Conservation (phyloP, 30 jellyfish, hydroid and myxozoan species). For the Calvadosia cruxmelitensis region DNA sequence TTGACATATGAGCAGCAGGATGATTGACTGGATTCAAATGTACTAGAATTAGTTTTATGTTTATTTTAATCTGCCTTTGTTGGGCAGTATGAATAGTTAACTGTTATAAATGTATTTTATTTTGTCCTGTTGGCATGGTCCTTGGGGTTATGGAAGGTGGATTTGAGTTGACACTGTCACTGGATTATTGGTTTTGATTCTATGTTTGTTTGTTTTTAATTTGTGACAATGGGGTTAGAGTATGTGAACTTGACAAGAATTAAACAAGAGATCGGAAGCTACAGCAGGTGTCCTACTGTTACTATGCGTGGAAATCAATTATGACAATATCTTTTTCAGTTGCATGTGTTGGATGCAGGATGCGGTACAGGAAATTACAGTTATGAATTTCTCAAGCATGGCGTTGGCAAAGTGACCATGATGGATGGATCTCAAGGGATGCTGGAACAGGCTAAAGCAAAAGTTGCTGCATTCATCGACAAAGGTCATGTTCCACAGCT, state of each 20-base stretch:
- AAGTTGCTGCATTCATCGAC: constrained; percentile 9
- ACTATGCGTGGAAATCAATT: too few species aligned
- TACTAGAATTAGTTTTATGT: too few species aligned
- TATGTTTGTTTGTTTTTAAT: background rate
- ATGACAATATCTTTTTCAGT: constrained; percentile 10
- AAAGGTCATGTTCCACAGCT: constrained; percentile 12
- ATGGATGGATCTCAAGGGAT: constrained; percentile 67
- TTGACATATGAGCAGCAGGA: too few species aligned
- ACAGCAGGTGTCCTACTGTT: background rate
- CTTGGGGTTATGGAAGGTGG: too few species aligned
- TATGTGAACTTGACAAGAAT: too few species aligned
- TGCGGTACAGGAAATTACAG: constrained; percentile 89
- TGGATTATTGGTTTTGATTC: background rate
- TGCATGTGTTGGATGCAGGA: constrained; percentile 78
- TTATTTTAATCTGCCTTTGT: too few species aligned
- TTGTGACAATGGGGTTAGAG: too few species aligned
- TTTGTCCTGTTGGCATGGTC: too few species aligned
- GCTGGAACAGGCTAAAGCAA: constrained; percentile 45
- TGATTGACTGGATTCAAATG: too few species aligned
- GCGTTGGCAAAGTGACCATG: constrained; percentile 50
- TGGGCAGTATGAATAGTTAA: too few species aligned
- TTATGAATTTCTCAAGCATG: constrained; percentile 47
- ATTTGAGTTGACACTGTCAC: background rate
- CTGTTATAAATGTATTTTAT: too few species aligned
- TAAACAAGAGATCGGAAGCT: too few species aligned